phyloP scores from a whole-genome alignment of 2,113 vertebrate genomes.

The Donacobius atricapilla region DNA sequence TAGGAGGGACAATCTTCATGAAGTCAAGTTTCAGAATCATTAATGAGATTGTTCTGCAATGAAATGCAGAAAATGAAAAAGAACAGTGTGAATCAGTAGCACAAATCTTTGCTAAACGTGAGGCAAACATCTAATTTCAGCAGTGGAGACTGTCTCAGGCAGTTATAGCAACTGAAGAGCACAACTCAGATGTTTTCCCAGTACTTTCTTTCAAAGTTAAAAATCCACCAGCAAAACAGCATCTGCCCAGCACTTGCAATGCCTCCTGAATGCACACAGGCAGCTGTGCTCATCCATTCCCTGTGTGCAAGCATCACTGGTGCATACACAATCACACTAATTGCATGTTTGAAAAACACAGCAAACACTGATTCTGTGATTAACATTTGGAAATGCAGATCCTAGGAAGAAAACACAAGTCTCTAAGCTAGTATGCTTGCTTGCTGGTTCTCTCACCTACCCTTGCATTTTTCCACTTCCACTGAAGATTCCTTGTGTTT shows the following conservation, averaged over 20 bases:
- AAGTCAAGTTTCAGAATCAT: constrained; percentile 10
- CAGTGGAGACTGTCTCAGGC: neutral
- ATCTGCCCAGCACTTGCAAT: neutral
- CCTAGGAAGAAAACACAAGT: neutral
- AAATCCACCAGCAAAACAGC: neutral
- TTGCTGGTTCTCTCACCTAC: neutral
- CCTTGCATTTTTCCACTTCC: neutral
- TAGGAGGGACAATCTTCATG: neutral
- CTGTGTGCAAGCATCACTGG: neutral
- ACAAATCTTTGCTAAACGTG: neutral
- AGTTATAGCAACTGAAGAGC: neutral
- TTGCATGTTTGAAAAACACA: neutral
- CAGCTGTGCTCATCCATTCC: neutral
- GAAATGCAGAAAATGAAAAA: neutral
- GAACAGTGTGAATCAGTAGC: neutral
- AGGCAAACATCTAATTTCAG: neutral
- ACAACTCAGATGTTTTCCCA: neutral
- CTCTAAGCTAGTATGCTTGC: neutral
- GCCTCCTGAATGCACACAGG: neutral
- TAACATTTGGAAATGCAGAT: neutral
- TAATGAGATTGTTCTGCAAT: neutral
- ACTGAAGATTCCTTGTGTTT: neutral
- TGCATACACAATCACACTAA: neutral
- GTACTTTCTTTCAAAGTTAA: neutral
- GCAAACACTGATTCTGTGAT: neutral